These are phyloP conservation scores for Monomorium pharaonis DNA, from an alignment of 1,140 invertebrate genomes.

Conservation along the genomic window DNA sequence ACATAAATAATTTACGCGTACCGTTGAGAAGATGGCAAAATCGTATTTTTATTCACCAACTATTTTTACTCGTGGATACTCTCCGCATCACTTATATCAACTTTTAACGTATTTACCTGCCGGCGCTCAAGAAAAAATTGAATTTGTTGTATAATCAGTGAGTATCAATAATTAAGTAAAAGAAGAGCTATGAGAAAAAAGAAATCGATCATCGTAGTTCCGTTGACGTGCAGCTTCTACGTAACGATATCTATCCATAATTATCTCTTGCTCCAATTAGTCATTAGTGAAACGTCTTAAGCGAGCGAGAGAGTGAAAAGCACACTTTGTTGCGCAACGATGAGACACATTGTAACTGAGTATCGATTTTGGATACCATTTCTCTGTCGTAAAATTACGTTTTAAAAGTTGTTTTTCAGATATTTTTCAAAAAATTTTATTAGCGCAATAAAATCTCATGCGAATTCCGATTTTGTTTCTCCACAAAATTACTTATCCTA, in stretches of 20 bases:
- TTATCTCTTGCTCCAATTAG: slow-evolving; percentile 14
- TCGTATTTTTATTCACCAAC: slow-evolving; percentile 11
- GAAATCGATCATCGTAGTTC: background rate
- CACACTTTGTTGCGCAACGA: slow-evolving; percentile 1
- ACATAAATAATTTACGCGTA: slow-evolving; percentile 28
- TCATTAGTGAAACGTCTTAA: slow-evolving; percentile 25
- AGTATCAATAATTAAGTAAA: slow-evolving; percentile 4
- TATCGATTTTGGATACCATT: slow-evolving; percentile 7
- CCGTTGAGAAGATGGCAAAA: slow-evolving; percentile 3
- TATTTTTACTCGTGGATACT: background rate
- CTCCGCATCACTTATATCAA: background rate
- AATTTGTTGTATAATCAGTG: slow-evolving; percentile 30
- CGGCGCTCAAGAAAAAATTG: background rate
- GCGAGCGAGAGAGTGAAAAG: background rate
- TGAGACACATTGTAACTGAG: background rate
- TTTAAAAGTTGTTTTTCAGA: background rate
- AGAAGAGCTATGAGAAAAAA: background rate
- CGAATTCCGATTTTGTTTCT: background rate
- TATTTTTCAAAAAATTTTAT: background rate
- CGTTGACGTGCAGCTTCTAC: background rate
- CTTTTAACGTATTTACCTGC: slow-evolving; percentile 35
- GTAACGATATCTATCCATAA: background rate
- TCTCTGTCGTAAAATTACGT: background rate
- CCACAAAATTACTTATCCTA: background rate
- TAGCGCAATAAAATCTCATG: background rate